These are phyloP conservation scores for Heteromyza rotundicornis DNA, from an alignment of 2,888 invertebrate species.

Conservation along the genomic window DNA sequence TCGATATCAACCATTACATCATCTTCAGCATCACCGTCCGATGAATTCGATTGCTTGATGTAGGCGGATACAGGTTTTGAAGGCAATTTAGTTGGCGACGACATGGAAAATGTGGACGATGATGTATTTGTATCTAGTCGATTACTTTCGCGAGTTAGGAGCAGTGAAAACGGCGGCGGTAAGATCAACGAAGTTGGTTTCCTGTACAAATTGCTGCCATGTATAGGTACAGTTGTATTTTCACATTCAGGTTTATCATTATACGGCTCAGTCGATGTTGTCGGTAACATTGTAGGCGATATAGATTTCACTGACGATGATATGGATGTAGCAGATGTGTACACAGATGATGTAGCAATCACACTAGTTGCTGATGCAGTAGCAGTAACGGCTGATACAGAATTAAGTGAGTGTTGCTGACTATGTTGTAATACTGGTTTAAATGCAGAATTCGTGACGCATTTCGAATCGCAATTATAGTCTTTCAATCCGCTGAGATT, in stretches of 20 bases:
- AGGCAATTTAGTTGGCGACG: not conserved
- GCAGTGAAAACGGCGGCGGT: too few species aligned
- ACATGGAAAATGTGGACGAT: not conserved
- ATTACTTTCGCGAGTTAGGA: too few species aligned
- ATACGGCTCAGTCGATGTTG: constrained; percentile 12
- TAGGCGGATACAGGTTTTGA: constrained; percentile 3
- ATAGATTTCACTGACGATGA: not conserved
- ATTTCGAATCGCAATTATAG: not conserved
- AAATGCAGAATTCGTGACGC: constrained; percentile 42
- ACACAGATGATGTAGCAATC: not conserved
- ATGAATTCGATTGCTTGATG: constrained; percentile 53
- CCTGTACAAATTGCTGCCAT: too few species aligned
- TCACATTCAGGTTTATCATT: not conserved
- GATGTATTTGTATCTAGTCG: not conserved
- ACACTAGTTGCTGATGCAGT: constrained; percentile 27
- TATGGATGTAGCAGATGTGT: not conserved
- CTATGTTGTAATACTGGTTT: constrained; percentile 42
- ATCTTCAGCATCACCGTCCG: constrained; percentile 63
- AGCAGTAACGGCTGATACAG: constrained; percentile 31
- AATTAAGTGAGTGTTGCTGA: constrained; percentile 2
- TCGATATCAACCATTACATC: constrained; percentile 86
- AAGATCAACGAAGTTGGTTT: too few species aligned
- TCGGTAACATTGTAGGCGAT: not conserved
- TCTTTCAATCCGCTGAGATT: not conserved
- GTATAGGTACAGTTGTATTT: not conserved